These are phyloP conservation scores for Graphium colonna DNA, from an alignment of 2,888 invertebrate genomes.

Conservation along the genomic window DNA sequence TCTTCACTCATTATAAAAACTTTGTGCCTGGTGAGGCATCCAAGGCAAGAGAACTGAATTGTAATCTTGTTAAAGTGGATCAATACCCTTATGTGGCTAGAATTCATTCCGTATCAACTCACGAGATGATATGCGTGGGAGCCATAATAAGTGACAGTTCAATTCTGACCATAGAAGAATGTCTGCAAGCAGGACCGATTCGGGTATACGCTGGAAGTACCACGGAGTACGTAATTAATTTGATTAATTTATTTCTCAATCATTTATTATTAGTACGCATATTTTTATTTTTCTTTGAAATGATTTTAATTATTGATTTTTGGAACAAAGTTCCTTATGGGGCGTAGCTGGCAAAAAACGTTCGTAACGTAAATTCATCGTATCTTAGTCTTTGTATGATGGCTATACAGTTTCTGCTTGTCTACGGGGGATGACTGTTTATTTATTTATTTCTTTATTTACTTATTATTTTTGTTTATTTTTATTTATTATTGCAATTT, in stretches of 20 bases:
- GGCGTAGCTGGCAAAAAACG: too few species aligned
- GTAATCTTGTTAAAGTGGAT: conserved; percentile 51
- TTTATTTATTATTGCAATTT: too few species aligned
- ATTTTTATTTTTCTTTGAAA: too few species aligned
- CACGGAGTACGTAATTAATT: conserved; percentile 50
- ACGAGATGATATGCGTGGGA: conserved; percentile 59
- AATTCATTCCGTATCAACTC: conserved; percentile 51
- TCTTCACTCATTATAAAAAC: conserved; percentile 50
- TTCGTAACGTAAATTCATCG: too few species aligned
- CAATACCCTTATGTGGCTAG: conserved; percentile 53
- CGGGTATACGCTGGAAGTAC: conserved; percentile 50
- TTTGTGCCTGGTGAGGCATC: conserved; percentile 27
- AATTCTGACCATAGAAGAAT: conserved; percentile 54
- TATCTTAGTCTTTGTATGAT: too few species aligned
- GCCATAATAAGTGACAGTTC: conserved; percentile 52
- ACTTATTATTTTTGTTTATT: too few species aligned
- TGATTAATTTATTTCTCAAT: background rate
- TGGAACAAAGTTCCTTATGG: too few species aligned
- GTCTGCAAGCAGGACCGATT: conserved; percentile 54
- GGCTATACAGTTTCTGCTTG: too few species aligned
- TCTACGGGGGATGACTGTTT: too few species aligned
- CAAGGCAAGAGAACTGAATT: conserved; percentile 41
- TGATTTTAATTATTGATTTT: too few species aligned
- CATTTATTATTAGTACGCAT: too few species aligned
- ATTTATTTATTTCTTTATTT: too few species aligned